Base-by-base conservation (phyloP, 2,113 vertebrate genomes). In the Romanogobio albipinnatus region DNA sequence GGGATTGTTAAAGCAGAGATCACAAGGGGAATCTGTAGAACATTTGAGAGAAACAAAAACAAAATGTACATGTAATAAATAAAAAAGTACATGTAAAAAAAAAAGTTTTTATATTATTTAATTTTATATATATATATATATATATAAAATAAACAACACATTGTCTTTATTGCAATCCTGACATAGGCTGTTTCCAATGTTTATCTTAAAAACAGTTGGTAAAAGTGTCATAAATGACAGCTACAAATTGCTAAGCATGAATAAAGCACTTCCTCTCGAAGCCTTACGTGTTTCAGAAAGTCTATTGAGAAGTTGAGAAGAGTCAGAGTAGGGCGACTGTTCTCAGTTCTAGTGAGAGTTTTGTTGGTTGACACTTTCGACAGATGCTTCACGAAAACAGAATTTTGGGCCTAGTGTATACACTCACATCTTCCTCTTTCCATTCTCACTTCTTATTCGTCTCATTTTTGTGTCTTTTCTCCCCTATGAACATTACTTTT, bases 371-470 rank as follows among this genome's bases (percentile, higher is more conserved):
- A 83, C 51, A 87, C 73, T 33, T 74, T 24, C 85, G 82, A 76
- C 82, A 88, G 66, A 88, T 47, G 74, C 87, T 33, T 10, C 76
- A 81, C 79, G 86, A 49, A 83, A 87, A 84, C 6, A 8, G 9
- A 5, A 24, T 39, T 84, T 86, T 66, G 56, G 43, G 9, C 51
- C 76, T 85, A 76, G 33, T 49, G 56, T 29, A 74, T 33, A 4
- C 26, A 81, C 76, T 39, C 17, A 33, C 75, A 51, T 75, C 53
- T 82, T 86, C 51, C 79, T 62, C 79, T 75, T 47, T 64, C 64
- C 79, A 24, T 22, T 78, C 76, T 43, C 24, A 51, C 24, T 81
- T 81, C 62, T 53, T 33, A 45, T 61, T 62, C 3, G 39, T 26
- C 58, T 79, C 6, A 10, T 51, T 49, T 79, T 66, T 81, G 15